Percentiles rank a stretch among this genome's conserved stretches.
phyloP scores from a whole-genome alignment of 2,888 invertebrate species.

The Clistopyga incitator region DNA sequence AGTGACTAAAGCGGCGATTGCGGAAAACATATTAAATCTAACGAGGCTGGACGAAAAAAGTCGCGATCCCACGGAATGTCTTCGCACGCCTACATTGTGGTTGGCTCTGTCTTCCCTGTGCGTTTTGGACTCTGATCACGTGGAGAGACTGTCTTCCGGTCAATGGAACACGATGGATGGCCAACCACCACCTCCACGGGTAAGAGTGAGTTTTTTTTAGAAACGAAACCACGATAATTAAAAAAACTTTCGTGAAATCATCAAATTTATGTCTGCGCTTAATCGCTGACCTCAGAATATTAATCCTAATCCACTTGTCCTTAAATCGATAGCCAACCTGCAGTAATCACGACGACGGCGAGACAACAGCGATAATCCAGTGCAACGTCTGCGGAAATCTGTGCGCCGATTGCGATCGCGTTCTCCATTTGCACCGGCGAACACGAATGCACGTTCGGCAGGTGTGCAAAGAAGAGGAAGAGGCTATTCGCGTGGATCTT shows the following conservation, averaged over 20 bases:
- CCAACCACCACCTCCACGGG: slow-evolving; percentile 86
- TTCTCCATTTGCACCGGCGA: slow-evolving; percentile 95
- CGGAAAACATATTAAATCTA: slow-evolving; percentile 93
- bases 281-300: neutral
- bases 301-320: slow-evolving; percentile 28
- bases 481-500: slow-evolving; percentile 97
- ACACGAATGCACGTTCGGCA: slow-evolving; percentile 94
- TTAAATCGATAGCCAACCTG: slow-evolving; percentile 90
- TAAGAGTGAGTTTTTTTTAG: slow-evolving; percentile 70
- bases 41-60: slow-evolving; percentile 92
- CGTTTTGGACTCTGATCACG: slow-evolving; percentile 95
- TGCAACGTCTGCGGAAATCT: slow-evolving; percentile 96
- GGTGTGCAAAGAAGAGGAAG: slow-evolving; percentile 98
- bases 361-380: slow-evolving; percentile 96
- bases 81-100: slow-evolving; percentile 95
- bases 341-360: slow-evolving; percentile 98
- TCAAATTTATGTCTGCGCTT: neutral
- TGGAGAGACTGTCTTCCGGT: slow-evolving; percentile 91
- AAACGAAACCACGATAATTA: neutral
- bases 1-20: slow-evolving; percentile 94
- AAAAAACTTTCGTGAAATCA: too few relatives aligned
- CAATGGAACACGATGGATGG: slow-evolving; percentile 90
- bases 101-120: slow-evolving; percentile 96
- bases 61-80: slow-evolving; percentile 91
- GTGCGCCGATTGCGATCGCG: slow-evolving; percentile 98